A percentile compares a stretch with the other conserved stretches of the same genome.
Evolutionary conservation across 2,797 vertebrate species (phyloP).

Genomic region (Lerista edwardsae): DNA sequence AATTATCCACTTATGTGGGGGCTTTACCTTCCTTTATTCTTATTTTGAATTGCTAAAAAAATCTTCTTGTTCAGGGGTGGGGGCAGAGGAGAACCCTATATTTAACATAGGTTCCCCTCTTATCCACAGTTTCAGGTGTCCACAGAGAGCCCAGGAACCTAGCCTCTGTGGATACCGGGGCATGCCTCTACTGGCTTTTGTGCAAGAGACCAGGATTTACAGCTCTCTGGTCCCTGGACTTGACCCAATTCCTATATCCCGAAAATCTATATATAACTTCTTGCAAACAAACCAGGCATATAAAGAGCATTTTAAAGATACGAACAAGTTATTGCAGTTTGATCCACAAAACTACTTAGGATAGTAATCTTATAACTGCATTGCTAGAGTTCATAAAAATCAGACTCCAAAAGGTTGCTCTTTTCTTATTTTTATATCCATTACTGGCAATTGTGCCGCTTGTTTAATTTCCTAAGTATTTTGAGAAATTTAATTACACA

Average conservation of each 20-base stretch:
- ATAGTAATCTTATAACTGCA: neutral
- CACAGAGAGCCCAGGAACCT: too few species aligned
- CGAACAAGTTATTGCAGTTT: neutral
- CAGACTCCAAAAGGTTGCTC: neutral
- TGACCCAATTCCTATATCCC: neutral
- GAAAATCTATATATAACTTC: neutral
- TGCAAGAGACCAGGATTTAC: neutral
- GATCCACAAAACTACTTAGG: slow-evolving; percentile 1
- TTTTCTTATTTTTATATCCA: slow-evolving; percentile 48
- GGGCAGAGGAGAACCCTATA: too few species aligned
- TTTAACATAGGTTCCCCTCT: too few species aligned
- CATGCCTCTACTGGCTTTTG: too few species aligned
- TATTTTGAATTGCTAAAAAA: too few species aligned
- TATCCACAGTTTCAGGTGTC: too few species aligned
- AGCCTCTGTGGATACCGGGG: too few species aligned
- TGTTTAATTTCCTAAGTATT: slow-evolving; percentile 69
- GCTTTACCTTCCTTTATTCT: too few species aligned
- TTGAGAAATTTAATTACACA: slow-evolving; percentile 52
- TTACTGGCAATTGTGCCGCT: slow-evolving; percentile 51
- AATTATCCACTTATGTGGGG: too few species aligned
- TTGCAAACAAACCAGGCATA: neutral
- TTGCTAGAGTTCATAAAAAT: slow-evolving; percentile 13
- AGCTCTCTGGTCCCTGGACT: neutral
- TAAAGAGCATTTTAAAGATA: slow-evolving; percentile 1
- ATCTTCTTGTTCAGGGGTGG: too few species aligned